Percentiles rank a stretch among this genome's conserved stretches.
phyloP scores from a whole-genome alignment of 2,113 vertebrate genomes.

The Corapipo altera region DNA sequence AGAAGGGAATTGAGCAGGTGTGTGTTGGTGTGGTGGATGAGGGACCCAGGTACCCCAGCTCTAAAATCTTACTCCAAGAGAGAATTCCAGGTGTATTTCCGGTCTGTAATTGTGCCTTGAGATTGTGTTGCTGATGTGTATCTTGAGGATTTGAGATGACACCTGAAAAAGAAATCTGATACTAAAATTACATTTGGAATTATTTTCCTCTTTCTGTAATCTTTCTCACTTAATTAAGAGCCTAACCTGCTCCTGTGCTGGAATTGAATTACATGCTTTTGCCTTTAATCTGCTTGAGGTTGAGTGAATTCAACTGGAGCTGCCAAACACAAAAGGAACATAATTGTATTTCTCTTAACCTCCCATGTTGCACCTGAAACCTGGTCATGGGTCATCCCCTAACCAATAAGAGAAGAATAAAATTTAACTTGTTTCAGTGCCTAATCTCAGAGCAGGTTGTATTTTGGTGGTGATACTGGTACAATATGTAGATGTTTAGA shows the following conservation, averaged over 20 bases:
- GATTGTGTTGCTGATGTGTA: fast-evolving
- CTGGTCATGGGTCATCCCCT: neutral
- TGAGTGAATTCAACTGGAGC: neutral
- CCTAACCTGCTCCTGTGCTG: neutral
- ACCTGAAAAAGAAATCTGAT: neutral
- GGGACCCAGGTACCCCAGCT: neutral
- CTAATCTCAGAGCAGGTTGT: neutral
- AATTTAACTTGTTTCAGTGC: neutral
- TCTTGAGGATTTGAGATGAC: neutral
- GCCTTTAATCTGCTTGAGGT: neutral
- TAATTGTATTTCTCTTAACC: neutral
- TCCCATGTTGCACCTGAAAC: neutral
- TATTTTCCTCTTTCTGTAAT: neutral
- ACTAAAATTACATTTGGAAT: neutral
- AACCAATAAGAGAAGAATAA: neutral
- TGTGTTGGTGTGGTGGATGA: neutral
- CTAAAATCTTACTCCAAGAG: neutral
- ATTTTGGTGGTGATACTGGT: neutral
- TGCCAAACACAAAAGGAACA: neutral
- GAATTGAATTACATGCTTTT: neutral
- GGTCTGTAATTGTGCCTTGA: neutral
- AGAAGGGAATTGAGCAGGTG: neutral
- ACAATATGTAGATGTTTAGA: neutral
- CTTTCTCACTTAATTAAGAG: neutral
- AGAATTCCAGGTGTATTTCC: neutral